Percentiles rank a stretch among this genome's conserved stretches.
Evolutionary conservation across 2,113 vertebrate genomes (phyloP).

Genomic region (Scolopax mira): DNA sequence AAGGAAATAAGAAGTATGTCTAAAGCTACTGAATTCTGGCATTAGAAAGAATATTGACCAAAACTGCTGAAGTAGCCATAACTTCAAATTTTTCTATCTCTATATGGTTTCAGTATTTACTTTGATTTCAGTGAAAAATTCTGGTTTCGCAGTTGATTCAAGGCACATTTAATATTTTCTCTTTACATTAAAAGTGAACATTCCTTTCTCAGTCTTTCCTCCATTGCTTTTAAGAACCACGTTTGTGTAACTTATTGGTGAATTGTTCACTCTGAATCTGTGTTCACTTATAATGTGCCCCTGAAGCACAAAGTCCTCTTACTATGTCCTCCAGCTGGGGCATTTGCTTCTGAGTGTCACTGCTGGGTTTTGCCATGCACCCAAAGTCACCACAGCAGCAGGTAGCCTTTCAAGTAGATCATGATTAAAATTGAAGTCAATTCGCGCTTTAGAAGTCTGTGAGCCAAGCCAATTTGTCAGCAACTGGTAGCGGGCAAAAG

Average conservation of each 20-base stretch:
- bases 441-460: slow-evolving; percentile 76
- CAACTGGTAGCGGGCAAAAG: slow-evolving; percentile 79
- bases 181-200: neutral
- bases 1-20: neutral
- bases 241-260: neutral
- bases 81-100: neutral
- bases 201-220: neutral
- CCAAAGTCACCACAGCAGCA: slow-evolving; percentile 72
- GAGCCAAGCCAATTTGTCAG: slow-evolving; percentile 85
- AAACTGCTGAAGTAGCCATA: neutral
- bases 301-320: neutral
- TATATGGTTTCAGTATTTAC: neutral
- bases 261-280: neutral
- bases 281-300: neutral
- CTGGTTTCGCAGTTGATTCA: neutral
- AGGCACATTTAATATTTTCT: neutral
- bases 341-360: slow-evolving; percentile 27
- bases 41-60: neutral
- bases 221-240: neutral
- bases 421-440: slow-evolving; percentile 78
- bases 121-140: neutral
- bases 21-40: slow-evolving; percentile 9
- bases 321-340: neutral
- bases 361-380: slow-evolving; percentile 42
- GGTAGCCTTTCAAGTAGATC: slow-evolving; percentile 73